Evolutionary conservation across 1,140 invertebrate genomes (phyloP), one percentile per base, ranked within the genome.

Genomic region (Melanaphis sacchari): DNA sequence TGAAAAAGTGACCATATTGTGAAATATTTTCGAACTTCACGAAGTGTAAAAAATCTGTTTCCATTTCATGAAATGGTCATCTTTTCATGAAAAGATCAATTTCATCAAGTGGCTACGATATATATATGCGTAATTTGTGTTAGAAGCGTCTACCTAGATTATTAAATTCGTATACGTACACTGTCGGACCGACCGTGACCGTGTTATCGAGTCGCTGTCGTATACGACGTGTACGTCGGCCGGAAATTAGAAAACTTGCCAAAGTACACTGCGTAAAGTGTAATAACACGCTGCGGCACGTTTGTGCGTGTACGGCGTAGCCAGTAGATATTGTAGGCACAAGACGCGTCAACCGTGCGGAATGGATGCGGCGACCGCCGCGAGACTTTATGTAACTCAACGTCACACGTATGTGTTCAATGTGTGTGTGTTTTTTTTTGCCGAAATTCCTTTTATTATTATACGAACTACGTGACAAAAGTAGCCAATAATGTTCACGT

Each of bases 401-500:
- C 59, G 31, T 31, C 26, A 15, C 59, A 0, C 9, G 54, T 59
- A 26, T 59, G 49, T 6, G 18, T 52, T 59, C 8, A 59, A 7
- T 54, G 52, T 54, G 24, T 54, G 52, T 54, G 22, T 54, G 52
- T 54, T 66, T 66, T 66, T 18, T n/a, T 66, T n/a, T 66, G 59
- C 11, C 15, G 31, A 66, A 66, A 66, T 66, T n/a, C 31, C 31
- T n/a, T 66, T 66, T 66, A 66, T n/a, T 66, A 66, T 66, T n/a
- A 18, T 66, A 66, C 15, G 59, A 66, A 31, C 38, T 84, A 85
- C 84, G 84, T 85, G 84, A 85, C 84, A 85, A 85, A 85, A 85
- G 84, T 85, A 85, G 41, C 84, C 84, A 85, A 85, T 43, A 26
- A 31, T 2, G 26, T 24, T 84, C 11, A 26, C 41, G 84, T 85